Percentiles rank a stretch among this genome's conserved stretches.
Conservation (phyloP, 2,888 invertebrate species). For the Horisme vitalbata region DNA sequence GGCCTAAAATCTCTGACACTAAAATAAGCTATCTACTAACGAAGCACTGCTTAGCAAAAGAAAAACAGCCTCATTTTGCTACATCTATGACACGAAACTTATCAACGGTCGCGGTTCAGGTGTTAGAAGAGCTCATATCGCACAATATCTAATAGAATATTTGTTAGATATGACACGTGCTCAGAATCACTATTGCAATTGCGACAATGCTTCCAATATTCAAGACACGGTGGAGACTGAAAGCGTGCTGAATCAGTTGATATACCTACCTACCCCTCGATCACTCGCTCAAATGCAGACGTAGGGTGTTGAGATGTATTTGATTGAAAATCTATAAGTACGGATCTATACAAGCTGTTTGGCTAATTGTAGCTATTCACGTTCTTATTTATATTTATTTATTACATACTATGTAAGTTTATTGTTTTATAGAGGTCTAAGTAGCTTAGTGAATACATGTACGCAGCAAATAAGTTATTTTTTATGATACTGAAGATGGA, state of each 20-base stretch:
- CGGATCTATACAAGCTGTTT: too few species aligned
- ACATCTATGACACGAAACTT: conserved; percentile 7
- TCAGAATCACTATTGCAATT: conserved; percentile 27
- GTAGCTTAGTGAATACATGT: too few species aligned
- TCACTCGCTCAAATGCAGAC: too few species aligned
- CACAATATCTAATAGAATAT: conserved; percentile 27
- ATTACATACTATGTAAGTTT: too few species aligned
- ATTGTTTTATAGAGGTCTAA: too few species aligned
- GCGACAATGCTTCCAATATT: conserved; percentile 26
- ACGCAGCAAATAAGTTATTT: too few species aligned
- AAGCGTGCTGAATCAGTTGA: conserved; percentile 27
- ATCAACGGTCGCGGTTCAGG: conserved; percentile 15
- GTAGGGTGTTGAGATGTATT: conserved; percentile 8
- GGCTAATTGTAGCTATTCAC: too few species aligned
- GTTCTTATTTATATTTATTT: too few species aligned
- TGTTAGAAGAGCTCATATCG: conserved; percentile 12
- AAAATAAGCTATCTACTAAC: too few species aligned
- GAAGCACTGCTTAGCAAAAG: too few species aligned
- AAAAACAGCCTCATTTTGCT: background rate
- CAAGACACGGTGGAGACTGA: conserved; percentile 25
- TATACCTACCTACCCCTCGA: conserved; percentile 10
- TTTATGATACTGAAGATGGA: too few species aligned
- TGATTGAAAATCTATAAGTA: conserved; percentile 9
- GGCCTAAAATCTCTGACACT: too few species aligned
- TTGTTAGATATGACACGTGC: conserved; percentile 28